These are phyloP conservation scores for Ceratosolen fusciceps DNA, from an alignment of 1,140 invertebrate genomes.

Conservation along the genomic window DNA sequence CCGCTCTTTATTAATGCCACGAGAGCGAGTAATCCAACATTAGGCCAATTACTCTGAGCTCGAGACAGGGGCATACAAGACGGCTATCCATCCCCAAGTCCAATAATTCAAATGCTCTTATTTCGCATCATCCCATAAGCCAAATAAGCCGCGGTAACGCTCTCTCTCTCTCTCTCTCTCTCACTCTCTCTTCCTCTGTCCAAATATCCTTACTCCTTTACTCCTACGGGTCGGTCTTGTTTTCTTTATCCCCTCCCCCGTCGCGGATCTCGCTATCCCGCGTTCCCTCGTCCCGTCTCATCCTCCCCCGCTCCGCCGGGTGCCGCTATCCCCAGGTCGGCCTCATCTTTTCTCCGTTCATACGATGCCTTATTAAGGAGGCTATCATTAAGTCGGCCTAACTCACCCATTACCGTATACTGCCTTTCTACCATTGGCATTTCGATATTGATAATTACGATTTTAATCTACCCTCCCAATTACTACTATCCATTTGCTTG, in stretches of 20 bases:
- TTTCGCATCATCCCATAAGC: constrained; percentile 1
- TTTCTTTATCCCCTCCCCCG: neutral
- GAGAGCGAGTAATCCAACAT: neutral
- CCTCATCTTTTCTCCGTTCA: constrained; percentile 48
- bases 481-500: constrained; percentile 58
- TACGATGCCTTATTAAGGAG: constrained; percentile 64
- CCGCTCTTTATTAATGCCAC: neutral
- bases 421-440: constrained; percentile 54
- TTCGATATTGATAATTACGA: constrained; percentile 66
- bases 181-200: no score
- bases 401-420: constrained; percentile 58
- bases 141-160: neutral
- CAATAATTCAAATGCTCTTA: constrained; percentile 19
- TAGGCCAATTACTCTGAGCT: neutral
- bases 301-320: neutral
- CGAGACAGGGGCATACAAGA: neutral
- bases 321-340: constrained; percentile 32
- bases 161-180: constrained; percentile 16
- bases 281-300: neutral
- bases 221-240: neutral
- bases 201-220: neutral
- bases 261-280: neutral
- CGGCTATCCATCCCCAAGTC: constrained; percentile 2
- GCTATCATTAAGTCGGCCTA: constrained; percentile 65
- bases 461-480: constrained; percentile 64